Evolutionary conservation across 2,113 vertebrate species (phyloP), one percentile per base, ranked within the genome.

Genomic region (Oncorhynchus kisutch): DNA sequence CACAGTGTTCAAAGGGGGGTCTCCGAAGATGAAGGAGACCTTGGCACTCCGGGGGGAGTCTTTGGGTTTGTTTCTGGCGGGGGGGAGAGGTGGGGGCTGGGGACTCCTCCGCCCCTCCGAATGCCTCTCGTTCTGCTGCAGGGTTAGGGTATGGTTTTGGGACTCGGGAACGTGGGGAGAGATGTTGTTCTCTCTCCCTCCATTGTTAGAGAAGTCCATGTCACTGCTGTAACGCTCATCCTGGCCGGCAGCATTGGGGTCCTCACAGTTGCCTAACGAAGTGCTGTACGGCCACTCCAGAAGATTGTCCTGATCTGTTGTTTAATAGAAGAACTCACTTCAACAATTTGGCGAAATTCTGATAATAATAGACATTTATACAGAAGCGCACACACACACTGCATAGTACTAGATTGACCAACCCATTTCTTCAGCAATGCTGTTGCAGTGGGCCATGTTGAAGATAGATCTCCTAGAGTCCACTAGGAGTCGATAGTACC

Each of bases 21-120:
- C 95, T 81, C 95, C 96, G 84, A 99, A 99, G 82, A 98, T 98
- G 85, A 99, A 98, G 69, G 96, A 99, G 86, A 99, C 97, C 93
- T 98, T 99, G 78, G 97, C 94, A 86, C 94, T 97, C 65, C 96
- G 92, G 6, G 96, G 96, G 67, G 96, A 97, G 82, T 96, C 96
- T 85, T 98, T 95, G 83, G 93, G 91, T 94, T 94, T 95, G 87
- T 94, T 95, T 85, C 95, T 94, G 79, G 96, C 94, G 69, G 94
- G 94, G 57, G 96, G 80, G 49, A 95, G 88, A 71, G 95, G 93
- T 78, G 94, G 93, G 64, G 94, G 94, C 70, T 91, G 84, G 18
- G 94, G 94, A 84, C 89, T 93, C 81, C 91, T 91, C 72, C 92
- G 91, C 2, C 91, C 89, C 78, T 89, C 88, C 62, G 92, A 71